Conservation (phyloP, 2,797 vertebrate genomes). For the Xenentodon cancila region DNA sequence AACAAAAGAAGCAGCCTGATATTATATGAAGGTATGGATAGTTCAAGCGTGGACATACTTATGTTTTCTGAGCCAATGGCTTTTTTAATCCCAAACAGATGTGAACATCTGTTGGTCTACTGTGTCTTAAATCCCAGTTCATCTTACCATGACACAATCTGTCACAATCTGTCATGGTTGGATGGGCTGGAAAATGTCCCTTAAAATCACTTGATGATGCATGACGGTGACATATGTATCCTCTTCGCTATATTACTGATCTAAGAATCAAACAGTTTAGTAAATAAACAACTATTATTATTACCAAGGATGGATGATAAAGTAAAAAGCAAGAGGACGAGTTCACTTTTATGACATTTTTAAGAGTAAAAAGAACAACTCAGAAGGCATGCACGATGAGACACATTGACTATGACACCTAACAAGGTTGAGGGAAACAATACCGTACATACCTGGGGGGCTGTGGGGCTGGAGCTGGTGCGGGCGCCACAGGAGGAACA, state of each 20-base stretch:
- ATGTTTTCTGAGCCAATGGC: neutral
- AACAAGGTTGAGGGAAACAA: neutral
- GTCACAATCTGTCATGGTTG: neutral
- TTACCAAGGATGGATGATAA: too few relatives aligned
- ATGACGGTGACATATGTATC: neutral
- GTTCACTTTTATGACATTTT: too few relatives aligned
- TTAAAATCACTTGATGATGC: neutral
- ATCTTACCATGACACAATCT: neutral
- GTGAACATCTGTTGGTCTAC: neutral
- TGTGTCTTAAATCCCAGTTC: neutral
- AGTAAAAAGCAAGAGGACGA: too few relatives aligned
- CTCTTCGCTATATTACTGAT: too few relatives aligned
- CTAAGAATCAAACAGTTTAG: too few relatives aligned
- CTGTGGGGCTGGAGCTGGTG: slow-evolving; percentile 81
- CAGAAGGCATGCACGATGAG: too few relatives aligned
- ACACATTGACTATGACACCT: too few relatives aligned
- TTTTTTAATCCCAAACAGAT: neutral
- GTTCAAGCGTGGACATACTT: too few relatives aligned
- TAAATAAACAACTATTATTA: too few relatives aligned
- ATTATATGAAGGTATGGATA: too few relatives aligned
- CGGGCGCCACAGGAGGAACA: slow-evolving; percentile 61
- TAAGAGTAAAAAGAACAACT: too few relatives aligned
- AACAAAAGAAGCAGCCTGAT: too few relatives aligned
- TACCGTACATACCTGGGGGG: slow-evolving; percentile 78
- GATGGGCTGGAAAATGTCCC: neutral